Percentiles rank a stretch among this genome's conserved stretches.
Conservation (phyloP, 2,888 invertebrate genomes). For the Apotomis capreana region DNA sequence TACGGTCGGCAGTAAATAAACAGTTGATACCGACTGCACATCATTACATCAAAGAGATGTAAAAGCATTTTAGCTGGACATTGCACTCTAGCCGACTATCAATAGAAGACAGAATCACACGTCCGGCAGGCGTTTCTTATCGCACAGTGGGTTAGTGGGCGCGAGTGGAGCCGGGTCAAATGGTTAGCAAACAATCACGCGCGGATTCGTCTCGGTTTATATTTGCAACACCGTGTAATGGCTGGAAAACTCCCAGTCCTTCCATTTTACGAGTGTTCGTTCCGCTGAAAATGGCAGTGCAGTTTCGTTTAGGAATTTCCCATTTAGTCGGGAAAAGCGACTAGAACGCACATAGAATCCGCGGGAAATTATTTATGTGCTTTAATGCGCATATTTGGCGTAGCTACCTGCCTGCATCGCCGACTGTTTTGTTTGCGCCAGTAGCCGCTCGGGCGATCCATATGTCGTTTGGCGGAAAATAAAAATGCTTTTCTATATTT, state of each 20-base stretch:
- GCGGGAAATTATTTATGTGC: conserved; percentile 42
- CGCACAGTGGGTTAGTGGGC: conserved; percentile 78
- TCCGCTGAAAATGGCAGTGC: conserved; percentile 58
- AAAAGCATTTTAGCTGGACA: conserved; percentile 65
- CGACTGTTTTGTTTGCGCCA: conserved; percentile 38
- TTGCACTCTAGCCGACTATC: conserved; percentile 59
- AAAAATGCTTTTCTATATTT: conserved; percentile 32
- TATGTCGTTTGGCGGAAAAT: conserved; percentile 30
- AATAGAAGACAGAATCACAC: conserved; percentile 64
- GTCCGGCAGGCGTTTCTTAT: conserved; percentile 57
- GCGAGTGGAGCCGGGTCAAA: conserved; percentile 75
- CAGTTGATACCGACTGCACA: conserved; percentile 80
- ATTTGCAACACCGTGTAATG: conserved; percentile 69
- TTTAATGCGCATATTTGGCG: conserved; percentile 41
- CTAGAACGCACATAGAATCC: conserved; percentile 39
- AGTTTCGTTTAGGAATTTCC: conserved; percentile 50
- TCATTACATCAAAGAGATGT: conserved; percentile 78
- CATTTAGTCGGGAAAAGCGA: conserved; percentile 40
- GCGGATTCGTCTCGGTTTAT: conserved; percentile 71
- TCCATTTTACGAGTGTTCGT: conserved; percentile 56
- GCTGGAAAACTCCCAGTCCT: conserved; percentile 64
- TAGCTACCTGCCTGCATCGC: conserved; percentile 37
- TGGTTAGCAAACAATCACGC: conserved; percentile 72
- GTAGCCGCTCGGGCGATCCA: conserved; percentile 14
- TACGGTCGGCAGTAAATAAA: conserved; percentile 74